phyloP scores from a whole-genome alignment of 2,888 invertebrate genomes.

The Dasysyrphus albostriatus region DNA sequence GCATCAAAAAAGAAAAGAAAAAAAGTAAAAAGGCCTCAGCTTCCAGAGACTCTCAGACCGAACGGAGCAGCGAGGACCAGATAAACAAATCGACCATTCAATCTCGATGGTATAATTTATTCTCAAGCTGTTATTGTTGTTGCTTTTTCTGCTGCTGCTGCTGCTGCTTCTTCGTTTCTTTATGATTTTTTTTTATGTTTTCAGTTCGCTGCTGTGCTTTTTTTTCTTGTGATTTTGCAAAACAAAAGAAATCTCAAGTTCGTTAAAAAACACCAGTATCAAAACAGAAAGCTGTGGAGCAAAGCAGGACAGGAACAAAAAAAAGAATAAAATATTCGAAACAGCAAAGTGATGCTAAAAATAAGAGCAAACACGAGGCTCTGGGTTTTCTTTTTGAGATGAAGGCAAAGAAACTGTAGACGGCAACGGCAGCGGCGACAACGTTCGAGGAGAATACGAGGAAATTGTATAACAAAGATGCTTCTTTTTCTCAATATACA shows the following conservation, averaged over 20 bases:
- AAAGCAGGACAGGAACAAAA: neutral
- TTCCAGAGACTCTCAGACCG: slow-evolving; percentile 16
- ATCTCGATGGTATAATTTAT: slow-evolving; percentile 75
- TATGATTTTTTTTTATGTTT: slow-evolving; percentile 16
- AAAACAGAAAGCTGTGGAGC: slow-evolving; percentile 10
- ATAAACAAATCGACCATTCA: slow-evolving; percentile 76
- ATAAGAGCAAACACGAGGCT: slow-evolving; percentile 63
- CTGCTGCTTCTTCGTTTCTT: slow-evolving; percentile 39
- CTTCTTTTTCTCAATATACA: slow-evolving; percentile 19
- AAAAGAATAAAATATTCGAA: slow-evolving; percentile 31
- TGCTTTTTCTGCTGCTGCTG: slow-evolving; percentile 36
- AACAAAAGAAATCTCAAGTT: slow-evolving; percentile 75
- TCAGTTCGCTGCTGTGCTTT: slow-evolving; percentile 30
- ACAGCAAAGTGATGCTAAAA: slow-evolving; percentile 71
- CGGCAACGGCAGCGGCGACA: neutral
- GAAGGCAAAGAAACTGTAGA: slow-evolving; percentile 18
- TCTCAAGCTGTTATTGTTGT: slow-evolving; percentile 64
- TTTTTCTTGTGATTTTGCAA: slow-evolving; percentile 40
- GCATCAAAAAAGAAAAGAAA: neutral
- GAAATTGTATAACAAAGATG: slow-evolving; percentile 43
- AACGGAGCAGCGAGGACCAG: slow-evolving; percentile 42
- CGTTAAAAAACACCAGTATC: slow-evolving; percentile 51
- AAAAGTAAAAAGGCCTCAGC: slow-evolving; percentile 1
- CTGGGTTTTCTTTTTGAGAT: neutral
- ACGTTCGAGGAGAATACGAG: neutral